Base-by-base conservation (phyloP, 2,888 invertebrate species). In the Pristionchus exspectatus region DNA sequence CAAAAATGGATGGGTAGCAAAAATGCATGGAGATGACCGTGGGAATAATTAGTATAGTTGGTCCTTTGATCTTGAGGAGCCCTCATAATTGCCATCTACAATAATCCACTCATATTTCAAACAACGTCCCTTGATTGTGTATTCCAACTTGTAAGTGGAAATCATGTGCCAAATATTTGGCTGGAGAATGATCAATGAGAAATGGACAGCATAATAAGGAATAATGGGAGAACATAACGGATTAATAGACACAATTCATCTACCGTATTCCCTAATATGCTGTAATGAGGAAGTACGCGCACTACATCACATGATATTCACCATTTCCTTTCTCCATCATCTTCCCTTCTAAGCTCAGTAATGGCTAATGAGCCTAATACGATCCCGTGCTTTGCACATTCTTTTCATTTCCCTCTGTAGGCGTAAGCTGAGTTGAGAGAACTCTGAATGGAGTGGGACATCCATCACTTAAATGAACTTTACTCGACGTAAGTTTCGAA, bases 311-410 rank as follows among this genome's bases (percentile, higher is more conserved):
- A 27, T 81, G 50, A 16, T 5, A 9, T 72, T 50, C 24, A 44
- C 50, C 21, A 4, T 54, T 27, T 72, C 69, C 33, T 30, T 30
- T 30, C 7, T 72, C 27, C 69, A 72, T 72, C 30, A 72, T 63
- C 18, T 74, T 21, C 38, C 30, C 74, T 44, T 10, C 9, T 24
- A 24, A 44, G 27, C 21, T 54, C 14, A 54, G n/a, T 50, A 44
- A 44, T 77, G 12, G 24, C 12, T 90, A 95, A 93, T 21, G 94
- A 92, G 33, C 30, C 4, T 18, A 24, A n/a, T 56, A 85, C 21
- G 54, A 24, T 85, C 33, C 83, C 30, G 38, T 85, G 50, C 33
- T 56, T 85, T 33, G 12, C 63, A 2, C 33, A 24, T 33, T 63
- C 63, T 44, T 84, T 44, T 56, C 83, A 27, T 30, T 83, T 83